Evolutionary conservation across 1,140 invertebrate genomes (phyloP), one percentile per base, ranked within the genome.

Genomic region (Plodia interpunctella): DNA sequence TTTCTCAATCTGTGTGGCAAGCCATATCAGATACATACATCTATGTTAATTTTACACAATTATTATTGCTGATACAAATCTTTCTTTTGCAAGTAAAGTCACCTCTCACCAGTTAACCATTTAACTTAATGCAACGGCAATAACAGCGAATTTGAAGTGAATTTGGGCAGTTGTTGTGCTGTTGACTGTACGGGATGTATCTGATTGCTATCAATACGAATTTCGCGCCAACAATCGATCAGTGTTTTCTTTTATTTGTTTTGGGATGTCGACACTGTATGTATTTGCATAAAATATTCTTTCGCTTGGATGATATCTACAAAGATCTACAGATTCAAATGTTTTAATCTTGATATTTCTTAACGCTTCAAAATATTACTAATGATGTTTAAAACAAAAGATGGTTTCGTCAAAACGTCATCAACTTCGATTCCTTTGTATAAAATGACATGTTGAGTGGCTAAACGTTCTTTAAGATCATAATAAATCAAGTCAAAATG

Each of bases 181-280:
- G 21, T 25, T 25, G 21, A 25, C 21, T 25, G 15, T n/a, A 44
- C 38, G 38, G 38, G 38, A 44, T 44, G 38, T 17, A 15, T 44
- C 38, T 15, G 38, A 44, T 44, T 15, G 38, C 15, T 44, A 44
- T 44, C 38, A 15, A 35, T 44, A 15, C 38, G 15, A 5, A 44
- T 44, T 44, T 44, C 38, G 38, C 38, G 38, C 38, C n/a, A 44
- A 44, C 38, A 44, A 44, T 44, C 38, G 38, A 44, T 44, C 38
- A 44, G 38, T 15, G 15, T 44, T 15, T 44, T 44, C 13, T 44
- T 44, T 44, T 44, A 17, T 44, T 44, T 44, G 13, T 44, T n/a
- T n/a, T 15, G 6, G 13, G 44, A 44, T 44, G 35, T 56, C 30
- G 55, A 44, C 18, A 56, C 32, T 49, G n/a, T 13, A 17, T 50